These are phyloP conservation scores for Eupithecia centaureata DNA, from an alignment of 2,888 invertebrate genomes.

Conservation along the genomic window DNA sequence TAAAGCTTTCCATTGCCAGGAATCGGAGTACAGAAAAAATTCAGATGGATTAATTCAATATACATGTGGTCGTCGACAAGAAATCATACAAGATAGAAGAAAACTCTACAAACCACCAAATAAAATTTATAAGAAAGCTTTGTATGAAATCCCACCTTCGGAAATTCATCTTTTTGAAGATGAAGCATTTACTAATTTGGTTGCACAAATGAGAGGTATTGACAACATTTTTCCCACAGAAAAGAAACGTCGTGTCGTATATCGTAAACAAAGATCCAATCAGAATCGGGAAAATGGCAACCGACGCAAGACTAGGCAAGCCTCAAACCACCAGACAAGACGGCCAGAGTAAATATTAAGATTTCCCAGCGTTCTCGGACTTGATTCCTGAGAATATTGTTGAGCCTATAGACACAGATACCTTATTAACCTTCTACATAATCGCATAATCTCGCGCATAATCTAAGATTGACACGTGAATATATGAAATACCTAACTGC, in stretches of 20 bases:
- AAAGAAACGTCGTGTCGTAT: neutral
- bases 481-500: too few species aligned
- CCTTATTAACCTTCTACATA: too few species aligned
- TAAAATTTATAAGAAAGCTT: neutral
- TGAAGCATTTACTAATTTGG: neutral
- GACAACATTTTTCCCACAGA: neutral
- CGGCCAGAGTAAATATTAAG: neutral
- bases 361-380: neutral
- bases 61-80: conserved; percentile 1
- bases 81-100: neutral
- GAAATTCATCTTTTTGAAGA: neutral
- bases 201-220: neutral
- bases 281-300: neutral
- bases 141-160: conserved; percentile 4
- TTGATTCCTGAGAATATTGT: neutral
- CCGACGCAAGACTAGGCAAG: neutral
- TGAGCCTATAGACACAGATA: neutral
- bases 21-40: neutral
- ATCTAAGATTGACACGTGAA: too few species aligned
- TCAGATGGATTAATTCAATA: neutral
- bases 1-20: neutral
- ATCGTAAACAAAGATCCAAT: neutral
- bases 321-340: neutral
- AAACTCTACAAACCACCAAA: conserved; percentile 3
- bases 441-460: too few species aligned